Evolutionary conservation across 2,888 invertebrate genomes (phyloP), one percentile per base, ranked within the genome.

Genomic region (Pinctada fucata): DNA sequence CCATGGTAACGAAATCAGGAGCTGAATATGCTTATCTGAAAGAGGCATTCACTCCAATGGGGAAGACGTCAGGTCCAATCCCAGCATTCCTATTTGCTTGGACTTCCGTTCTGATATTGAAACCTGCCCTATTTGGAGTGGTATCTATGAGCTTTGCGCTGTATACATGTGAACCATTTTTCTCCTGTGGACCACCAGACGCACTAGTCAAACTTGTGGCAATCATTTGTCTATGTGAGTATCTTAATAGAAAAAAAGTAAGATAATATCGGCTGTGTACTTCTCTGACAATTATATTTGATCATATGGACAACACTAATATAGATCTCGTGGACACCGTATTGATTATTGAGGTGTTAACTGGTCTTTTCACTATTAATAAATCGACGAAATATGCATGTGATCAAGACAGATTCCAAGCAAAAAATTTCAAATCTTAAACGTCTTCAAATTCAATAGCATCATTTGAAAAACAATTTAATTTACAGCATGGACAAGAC

Each of bases 1-100:
- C 96, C 0, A 95, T 96, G 3, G 95, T 96, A 5, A 95, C 95
- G 2, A 94, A 95, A 88, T 96, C 96, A 0, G 97, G 97, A 4
- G 96, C 96, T 0, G 96, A 96, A 92, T 96, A 96, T 91, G 95
- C 95, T 0, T 97, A 96, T 90, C 6, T 87, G 10, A 79, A 87
- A 75, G 88, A 88, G 68, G 89, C 89, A 2, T 88, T 87, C 49
- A 81, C 84, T 64, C 83, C 82, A 13, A 77, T 90, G 4, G 87
- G 87, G 48, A 78, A 81, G 64, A 82, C 82, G 47, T 65, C 87
- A 4, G 90, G 88, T 16, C 95, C 95, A 4, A 90, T 96, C 50
- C 90, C 90, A 66, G 84, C 88, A 4, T 90, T 89, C 76, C 80
- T 90, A 78, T 96, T 95, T 88, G 95, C 96, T 4, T 97, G 90